Evolutionary conservation across 2,888 invertebrate genomes (phyloP), one percentile per base, ranked within the genome.

Genomic region (Pyrgus malvae): DNA sequence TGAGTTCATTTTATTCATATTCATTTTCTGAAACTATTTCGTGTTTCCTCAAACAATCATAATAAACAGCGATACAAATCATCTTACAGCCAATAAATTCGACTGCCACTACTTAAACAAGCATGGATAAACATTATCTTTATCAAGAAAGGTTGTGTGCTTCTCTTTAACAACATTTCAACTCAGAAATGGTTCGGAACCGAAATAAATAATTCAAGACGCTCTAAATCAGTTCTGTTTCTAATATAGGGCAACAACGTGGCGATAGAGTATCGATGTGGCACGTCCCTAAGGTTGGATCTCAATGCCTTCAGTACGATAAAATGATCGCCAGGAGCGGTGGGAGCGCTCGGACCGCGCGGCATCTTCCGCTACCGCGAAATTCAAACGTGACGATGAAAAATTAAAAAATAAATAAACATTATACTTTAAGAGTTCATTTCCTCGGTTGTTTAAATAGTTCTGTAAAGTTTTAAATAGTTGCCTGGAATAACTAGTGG

Each of bases 271-370:
- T 21, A 19, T 49, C 49, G 50, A 41, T 41, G 35, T 42, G 4
- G 3, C 8, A 17, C 50, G 23, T 50, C 50, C 11, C 50, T 50
- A 40, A 49, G 4, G 11, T 19, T 27, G 31, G 49, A 40, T 40
- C 40, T 31, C 49, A 3, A 40, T 40, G 49, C 21, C 8, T 16
- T 49, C 49, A 49, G 49, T 49, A 31, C 40, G 49, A 49, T 49
- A 49, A 40, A 49, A 49, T 41, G 49, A 14, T 41, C 21, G 49
- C 14, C 40, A n/a, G n/a, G 40, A 7, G 14, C 48, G 48, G 48
- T 11, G 19, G 14, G 11, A 27, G 9, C 38, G 48, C 19, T 17
- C 38, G 16, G 38, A 1, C 16, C 38, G 19, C 40, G 12, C 9
- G 21, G 12, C 29, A 14, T 38, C 29, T 31, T 7, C 12, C 29